phyloP scores from a whole-genome alignment of 2,888 invertebrate genomes.

The Mythimna albipuncta region DNA sequence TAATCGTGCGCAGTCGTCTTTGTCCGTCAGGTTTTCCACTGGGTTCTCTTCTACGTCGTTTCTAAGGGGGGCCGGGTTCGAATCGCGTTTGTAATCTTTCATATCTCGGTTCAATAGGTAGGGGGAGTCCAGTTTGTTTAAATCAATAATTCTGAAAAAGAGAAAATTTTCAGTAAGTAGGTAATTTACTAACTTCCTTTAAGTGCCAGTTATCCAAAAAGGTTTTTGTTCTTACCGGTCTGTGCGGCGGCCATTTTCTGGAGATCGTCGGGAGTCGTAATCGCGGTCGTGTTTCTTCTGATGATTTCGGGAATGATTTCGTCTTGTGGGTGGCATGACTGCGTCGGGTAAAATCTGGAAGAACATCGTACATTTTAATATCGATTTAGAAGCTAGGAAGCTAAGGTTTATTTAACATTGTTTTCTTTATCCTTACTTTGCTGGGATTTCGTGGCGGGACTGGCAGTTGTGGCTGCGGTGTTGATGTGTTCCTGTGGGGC shows the following conservation, averaged over 20 bases:
- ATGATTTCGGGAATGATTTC: slow-evolving; percentile 85
- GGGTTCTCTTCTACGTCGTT: slow-evolving; percentile 82
- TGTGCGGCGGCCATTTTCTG: slow-evolving; percentile 85
- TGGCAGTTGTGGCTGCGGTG: slow-evolving; percentile 81
- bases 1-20: slow-evolving; percentile 87
- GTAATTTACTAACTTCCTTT: not conserved
- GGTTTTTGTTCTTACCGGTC: slow-evolving; percentile 77
- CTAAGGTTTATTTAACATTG: not conserved
- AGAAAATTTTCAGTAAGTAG: not conserved
- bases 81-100: slow-evolving; percentile 81
- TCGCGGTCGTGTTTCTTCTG: slow-evolving; percentile 88
- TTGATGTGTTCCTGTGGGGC: slow-evolving; percentile 94
- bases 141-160: slow-evolving; percentile 87
- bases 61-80: slow-evolving; percentile 74
- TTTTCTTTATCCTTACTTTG: slow-evolving; percentile 78
- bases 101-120: slow-evolving; percentile 84
- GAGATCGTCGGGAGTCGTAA: slow-evolving; percentile 83
- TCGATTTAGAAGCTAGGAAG: not conserved
- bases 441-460: slow-evolving; percentile 85
- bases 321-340: slow-evolving; percentile 88
- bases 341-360: slow-evolving; percentile 86
- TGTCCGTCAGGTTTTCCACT: slow-evolving; percentile 85
- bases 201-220: not conserved
- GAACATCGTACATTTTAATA: not conserved
- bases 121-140: slow-evolving; percentile 86